These are phyloP conservation scores for Scrobipalpa costella DNA, from an alignment of 2,888 invertebrate species.

Conservation along the genomic window DNA sequence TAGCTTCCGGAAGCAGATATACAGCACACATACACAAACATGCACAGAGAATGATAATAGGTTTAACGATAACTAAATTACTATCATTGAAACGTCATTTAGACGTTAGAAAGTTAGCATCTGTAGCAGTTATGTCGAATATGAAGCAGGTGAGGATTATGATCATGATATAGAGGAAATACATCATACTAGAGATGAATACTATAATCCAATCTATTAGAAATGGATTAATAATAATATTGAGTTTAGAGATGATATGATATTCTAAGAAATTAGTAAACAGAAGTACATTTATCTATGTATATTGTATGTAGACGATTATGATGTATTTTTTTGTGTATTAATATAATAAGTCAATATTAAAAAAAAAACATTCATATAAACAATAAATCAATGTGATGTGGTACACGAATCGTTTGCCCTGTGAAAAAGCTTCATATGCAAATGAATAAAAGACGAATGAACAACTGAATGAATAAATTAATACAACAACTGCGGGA, in stretches of 20 bases:
- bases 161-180: background rate
- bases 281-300: too few species aligned
- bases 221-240: too few species aligned
- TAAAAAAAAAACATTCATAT: background rate
- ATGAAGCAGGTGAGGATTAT: background rate
- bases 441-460: constrained; percentile 13
- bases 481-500: background rate
- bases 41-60: constrained; percentile 18
- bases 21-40: background rate
- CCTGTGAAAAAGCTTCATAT: constrained; percentile 4
- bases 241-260: too few species aligned
- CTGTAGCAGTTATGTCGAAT: constrained; percentile 27
- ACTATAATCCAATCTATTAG: too few species aligned
- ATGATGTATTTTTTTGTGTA: too few species aligned
- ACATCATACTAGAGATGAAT: too few species aligned
- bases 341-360: too few species aligned
- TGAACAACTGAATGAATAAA: background rate
- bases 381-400: background rate
- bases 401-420: background rate
- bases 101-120: constrained; percentile 36
- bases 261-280: too few species aligned
- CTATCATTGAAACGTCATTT: constrained; percentile 33
- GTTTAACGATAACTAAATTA: constrained; percentile 29
- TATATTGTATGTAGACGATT: too few species aligned
- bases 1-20: background rate